Evolutionary conservation across 2,113 vertebrate genomes (phyloP).

Genomic region (Anoplopoma fimbria): DNA sequence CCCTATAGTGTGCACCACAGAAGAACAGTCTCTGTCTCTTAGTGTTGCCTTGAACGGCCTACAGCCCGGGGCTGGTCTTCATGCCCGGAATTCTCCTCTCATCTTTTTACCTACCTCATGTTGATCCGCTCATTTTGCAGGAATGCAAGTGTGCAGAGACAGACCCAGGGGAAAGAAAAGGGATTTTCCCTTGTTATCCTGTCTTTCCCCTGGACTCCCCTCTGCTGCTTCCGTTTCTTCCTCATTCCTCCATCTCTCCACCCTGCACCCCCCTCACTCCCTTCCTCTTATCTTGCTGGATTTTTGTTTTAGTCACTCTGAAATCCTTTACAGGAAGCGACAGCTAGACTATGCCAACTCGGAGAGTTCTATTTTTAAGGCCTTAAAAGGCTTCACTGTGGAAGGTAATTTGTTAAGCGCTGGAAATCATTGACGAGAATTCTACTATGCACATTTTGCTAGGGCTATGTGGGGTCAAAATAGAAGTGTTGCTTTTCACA

Average conservation of each 20-base stretch:
- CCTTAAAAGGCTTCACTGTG: slow-evolving; percentile 37
- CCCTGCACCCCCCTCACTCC: slow-evolving; percentile 19
- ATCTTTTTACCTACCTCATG: slow-evolving; percentile 53
- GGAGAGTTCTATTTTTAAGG: slow-evolving; percentile 35
- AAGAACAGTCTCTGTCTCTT: slow-evolving; percentile 20
- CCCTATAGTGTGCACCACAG: slow-evolving; percentile 1
- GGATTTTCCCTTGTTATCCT: slow-evolving; percentile 83
- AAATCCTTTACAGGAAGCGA: slow-evolving; percentile 56
- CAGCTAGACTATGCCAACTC: slow-evolving; percentile 26
- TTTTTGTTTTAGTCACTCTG: slow-evolving; percentile 65
- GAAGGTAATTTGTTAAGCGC: slow-evolving; percentile 1
- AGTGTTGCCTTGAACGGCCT: slow-evolving; percentile 34
- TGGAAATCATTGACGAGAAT: slow-evolving; percentile 9
- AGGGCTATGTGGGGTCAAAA: not conserved
- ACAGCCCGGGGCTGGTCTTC: slow-evolving; percentile 51
- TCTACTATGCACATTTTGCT: not conserved
- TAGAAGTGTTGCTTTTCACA: slow-evolving; percentile 12
- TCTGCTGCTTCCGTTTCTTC: slow-evolving; percentile 62
- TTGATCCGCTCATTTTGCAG: slow-evolving; percentile 63
- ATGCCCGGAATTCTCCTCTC: slow-evolving; percentile 41
- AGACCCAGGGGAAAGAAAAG: slow-evolving; percentile 73
- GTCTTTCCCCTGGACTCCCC: slow-evolving; percentile 67
- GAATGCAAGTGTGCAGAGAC: slow-evolving; percentile 72
- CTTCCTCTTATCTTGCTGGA: slow-evolving; percentile 58
- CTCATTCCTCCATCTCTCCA: slow-evolving; percentile 49